Evolutionary conservation across 2,888 invertebrate species (phyloP).

Genomic region (Leptinotarsa rubiginosa): DNA sequence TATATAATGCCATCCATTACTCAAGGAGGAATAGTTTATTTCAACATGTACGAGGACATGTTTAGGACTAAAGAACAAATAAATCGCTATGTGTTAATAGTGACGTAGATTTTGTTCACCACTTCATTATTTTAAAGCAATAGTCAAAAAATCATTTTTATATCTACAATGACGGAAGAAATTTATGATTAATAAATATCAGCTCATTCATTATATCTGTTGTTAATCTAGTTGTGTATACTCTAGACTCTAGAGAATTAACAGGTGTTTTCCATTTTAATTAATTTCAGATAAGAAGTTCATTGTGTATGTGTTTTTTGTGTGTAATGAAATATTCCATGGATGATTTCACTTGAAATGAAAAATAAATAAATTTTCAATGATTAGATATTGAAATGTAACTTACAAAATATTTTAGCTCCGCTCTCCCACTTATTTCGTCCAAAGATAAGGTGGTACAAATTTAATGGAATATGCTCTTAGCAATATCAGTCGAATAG

Average conservation of each 20-base stretch:
- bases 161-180: too few species aligned
- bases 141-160: neutral
- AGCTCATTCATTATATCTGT: neutral
- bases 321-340: neutral
- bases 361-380: neutral
- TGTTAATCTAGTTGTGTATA: neutral
- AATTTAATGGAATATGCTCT: slow-evolving; percentile 26
- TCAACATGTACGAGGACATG: too few species aligned
- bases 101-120: neutral
- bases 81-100: too few species aligned
- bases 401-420: neutral
- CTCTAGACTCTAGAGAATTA: slow-evolving; percentile 5
- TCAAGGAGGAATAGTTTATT: too few species aligned
- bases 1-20: too few species aligned
- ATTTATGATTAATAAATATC: slow-evolving; percentile 8
- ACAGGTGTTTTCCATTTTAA: neutral
- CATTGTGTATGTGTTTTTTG: neutral
- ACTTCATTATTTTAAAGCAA: neutral
- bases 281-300: slow-evolving; percentile 10
- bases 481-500: slow-evolving; percentile 28
- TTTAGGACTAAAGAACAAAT: too few species aligned
- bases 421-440: slow-evolving; percentile 17
- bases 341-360: neutral
- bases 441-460: slow-evolving; percentile 27
- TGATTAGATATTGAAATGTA: slow-evolving; percentile 14